phyloP scores from a whole-genome alignment of 2,888 invertebrate genomes.

The Cerceris ruficornis region DNA sequence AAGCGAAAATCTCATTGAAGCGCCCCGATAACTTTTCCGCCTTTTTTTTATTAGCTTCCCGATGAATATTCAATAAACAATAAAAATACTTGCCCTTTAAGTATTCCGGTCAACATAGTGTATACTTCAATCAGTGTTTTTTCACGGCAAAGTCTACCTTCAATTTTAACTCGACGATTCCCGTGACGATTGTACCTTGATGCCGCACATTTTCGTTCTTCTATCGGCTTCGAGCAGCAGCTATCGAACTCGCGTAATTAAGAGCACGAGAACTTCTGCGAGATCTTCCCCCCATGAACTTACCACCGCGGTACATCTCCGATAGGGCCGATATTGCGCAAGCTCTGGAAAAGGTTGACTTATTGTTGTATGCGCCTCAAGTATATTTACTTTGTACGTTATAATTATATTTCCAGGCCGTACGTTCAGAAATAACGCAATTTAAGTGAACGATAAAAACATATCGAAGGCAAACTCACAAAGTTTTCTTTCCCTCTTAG shows the following conservation, averaged over 20 bases:
- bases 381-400: constrained; percentile 47
- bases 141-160: neutral
- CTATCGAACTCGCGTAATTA: constrained; percentile 18
- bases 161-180: neutral
- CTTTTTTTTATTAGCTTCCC: too few relatives aligned
- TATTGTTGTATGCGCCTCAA: constrained; percentile 30
- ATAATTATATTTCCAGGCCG: constrained; percentile 42
- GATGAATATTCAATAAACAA: neutral
- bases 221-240: too few relatives aligned
- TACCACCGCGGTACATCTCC: constrained; percentile 23
- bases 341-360: constrained; percentile 46
- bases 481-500: neutral
- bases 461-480: neutral
- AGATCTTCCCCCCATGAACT: constrained; percentile 49
- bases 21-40: too few relatives aligned
- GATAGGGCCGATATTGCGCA: constrained; percentile 55
- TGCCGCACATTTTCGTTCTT: neutral
- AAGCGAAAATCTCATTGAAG: too few relatives aligned
- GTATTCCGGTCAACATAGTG: constrained; percentile 55
- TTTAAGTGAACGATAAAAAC: constrained; percentile 23
- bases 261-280: constrained; percentile 49
- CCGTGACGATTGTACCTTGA: neutral
- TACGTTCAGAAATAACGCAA: constrained; percentile 21
- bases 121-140: constrained; percentile 14
- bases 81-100: constrained; percentile 49